Percentiles rank a stretch among this genome's conserved stretches.
phyloP scores from a whole-genome alignment of 2,797 vertebrate species.

The Gallinago stenura region DNA sequence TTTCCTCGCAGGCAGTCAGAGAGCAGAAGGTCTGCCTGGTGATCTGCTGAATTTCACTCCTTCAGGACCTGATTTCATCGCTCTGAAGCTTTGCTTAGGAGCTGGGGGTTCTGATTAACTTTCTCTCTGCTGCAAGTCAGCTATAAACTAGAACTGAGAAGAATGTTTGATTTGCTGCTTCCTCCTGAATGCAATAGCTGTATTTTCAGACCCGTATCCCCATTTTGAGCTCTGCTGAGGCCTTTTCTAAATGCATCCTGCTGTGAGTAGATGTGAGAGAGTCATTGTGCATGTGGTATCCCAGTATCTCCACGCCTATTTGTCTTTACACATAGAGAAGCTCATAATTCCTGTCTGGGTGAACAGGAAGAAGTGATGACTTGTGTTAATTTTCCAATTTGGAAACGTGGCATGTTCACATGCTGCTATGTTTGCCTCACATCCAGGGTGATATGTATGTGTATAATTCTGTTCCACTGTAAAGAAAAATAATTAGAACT shows the following conservation, averaged over 20 bases:
- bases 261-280: neutral
- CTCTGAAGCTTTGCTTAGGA: neutral
- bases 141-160: neutral
- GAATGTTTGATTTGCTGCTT: neutral
- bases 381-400: conserved; percentile 35
- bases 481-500: conserved; percentile 11
- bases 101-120: neutral
- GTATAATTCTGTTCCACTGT: neutral
- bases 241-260: neutral
- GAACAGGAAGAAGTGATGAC: conserved; percentile 21
- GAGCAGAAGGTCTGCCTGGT: neutral
- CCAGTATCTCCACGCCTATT: neutral
- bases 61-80: neutral
- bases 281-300: neutral
- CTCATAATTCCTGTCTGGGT: neutral
- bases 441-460: neutral
- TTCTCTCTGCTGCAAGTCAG: neutral
- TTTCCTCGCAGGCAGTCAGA: neutral
- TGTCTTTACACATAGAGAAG: neutral
- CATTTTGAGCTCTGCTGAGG: neutral
- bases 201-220: neutral
- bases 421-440: neutral
- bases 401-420: neutral
- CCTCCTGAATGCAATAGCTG: rapidly evolving
- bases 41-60: neutral